phyloP scores from a whole-genome alignment of 2,113 vertebrate species.

The Aegotheles bennettii region DNA sequence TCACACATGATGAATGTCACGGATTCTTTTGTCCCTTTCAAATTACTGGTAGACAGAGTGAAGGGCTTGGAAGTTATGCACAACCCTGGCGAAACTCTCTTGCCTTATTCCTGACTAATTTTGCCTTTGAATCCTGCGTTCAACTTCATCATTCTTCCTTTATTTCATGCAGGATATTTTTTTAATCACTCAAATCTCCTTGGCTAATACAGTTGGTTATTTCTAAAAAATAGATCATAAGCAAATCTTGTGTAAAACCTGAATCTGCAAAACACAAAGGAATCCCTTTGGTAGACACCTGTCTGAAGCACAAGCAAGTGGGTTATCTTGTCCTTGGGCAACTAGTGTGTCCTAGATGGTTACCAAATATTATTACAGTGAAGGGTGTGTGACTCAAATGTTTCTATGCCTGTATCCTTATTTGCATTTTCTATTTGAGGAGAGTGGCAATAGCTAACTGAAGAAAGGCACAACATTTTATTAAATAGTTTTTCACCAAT shows the following conservation, averaged over 20 bases:
- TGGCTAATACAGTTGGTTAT: neutral
- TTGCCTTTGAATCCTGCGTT: neutral
- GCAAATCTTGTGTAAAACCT: neutral
- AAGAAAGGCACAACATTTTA: neutral
- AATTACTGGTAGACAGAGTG: neutral
- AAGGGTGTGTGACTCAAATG: neutral
- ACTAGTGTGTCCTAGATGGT: neutral
- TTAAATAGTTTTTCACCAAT: neutral
- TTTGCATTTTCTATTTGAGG: neutral
- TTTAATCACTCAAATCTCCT: neutral
- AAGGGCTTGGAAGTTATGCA: neutral
- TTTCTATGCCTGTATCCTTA: neutral
- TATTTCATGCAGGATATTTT: neutral
- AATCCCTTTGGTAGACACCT: neutral
- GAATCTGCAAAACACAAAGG: neutral
- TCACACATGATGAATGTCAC: conserved; percentile 9
- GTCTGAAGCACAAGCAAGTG: neutral
- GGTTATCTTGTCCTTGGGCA: neutral
- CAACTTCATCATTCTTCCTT: neutral
- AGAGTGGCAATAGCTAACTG: neutral
- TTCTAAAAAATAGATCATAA: neutral
- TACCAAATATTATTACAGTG: neutral
- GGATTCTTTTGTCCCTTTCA: conserved; percentile 30
- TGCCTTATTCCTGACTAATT: neutral
- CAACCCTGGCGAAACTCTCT: neutral